phyloP scores from a whole-genome alignment of 2,113 vertebrate species.

The Spheniscus mendiculus region DNA sequence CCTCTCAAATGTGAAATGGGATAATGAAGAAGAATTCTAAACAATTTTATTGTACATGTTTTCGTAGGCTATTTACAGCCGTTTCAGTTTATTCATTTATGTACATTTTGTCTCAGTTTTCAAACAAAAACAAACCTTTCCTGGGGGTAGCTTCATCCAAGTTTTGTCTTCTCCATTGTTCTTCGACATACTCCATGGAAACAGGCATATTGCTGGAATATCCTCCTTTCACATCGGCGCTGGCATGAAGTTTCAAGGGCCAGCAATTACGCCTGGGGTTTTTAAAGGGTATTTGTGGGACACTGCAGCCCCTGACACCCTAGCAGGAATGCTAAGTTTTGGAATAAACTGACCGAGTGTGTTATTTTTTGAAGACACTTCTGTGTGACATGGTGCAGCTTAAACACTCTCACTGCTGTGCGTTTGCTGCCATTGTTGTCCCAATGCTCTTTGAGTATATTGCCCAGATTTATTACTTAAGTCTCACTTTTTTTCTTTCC shows the following conservation, averaged over 20 bases:
- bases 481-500: background rate
- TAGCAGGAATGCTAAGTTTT: background rate
- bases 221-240: background rate
- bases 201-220: background rate
- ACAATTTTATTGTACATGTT: background rate
- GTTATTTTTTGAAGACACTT: background rate
- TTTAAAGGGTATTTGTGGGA: background rate
- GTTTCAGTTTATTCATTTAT: conserved; percentile 1
- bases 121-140: background rate
- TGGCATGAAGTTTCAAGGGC: background rate
- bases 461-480: background rate
- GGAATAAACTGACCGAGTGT: background rate
- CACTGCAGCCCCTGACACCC: background rate
- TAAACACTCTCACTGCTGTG: background rate
- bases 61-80: conserved; percentile 10
- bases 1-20: background rate
- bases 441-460: background rate
- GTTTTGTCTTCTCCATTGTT: background rate
- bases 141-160: background rate
- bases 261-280: background rate
- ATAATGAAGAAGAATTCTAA: conserved; percentile 16
- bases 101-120: conserved; percentile 34
- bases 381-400: background rate
- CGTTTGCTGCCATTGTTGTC: background rate
- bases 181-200: background rate